Conservation (phyloP, 2,888 invertebrate genomes). For the Ischnus inquisitorius region DNA sequence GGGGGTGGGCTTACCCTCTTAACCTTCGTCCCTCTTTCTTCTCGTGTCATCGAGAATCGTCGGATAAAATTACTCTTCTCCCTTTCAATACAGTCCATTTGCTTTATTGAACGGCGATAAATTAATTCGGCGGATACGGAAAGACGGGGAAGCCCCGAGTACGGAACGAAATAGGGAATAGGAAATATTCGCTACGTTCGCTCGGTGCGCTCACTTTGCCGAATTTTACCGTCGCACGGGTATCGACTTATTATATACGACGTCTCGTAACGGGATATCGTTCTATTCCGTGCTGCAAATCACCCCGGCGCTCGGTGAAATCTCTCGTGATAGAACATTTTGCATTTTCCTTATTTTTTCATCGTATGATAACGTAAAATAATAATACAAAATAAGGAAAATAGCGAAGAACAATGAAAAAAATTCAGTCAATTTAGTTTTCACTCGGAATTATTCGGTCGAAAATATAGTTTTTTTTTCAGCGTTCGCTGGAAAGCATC, state of each 20-base stretch:
- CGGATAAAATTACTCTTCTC: slow-evolving; percentile 28
- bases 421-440: too few species aligned
- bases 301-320: too few species aligned
- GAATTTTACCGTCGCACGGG: slow-evolving; percentile 12
- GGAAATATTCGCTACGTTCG: neutral
- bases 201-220: neutral
- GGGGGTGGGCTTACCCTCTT: neutral
- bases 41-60: slow-evolving; percentile 28
- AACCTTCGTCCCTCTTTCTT: slow-evolving; percentile 12
- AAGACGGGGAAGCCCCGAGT: neutral
- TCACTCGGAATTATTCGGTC: too few species aligned
- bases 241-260: neutral
- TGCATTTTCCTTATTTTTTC: too few species aligned
- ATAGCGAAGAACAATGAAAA: too few species aligned
- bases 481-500: neutral
- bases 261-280: too few species aligned
- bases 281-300: too few species aligned
- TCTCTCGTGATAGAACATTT: too few species aligned
- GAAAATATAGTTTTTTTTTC: too few species aligned
- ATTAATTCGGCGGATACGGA: slow-evolving; percentile 35
- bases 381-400: too few species aligned
- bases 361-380: too few species aligned
- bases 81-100: slow-evolving; percentile 31
- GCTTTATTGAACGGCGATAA: slow-evolving; percentile 46
- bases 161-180: neutral